Base-by-base conservation (phyloP, 1,140 invertebrate genomes). In the Brachystomella parvula region DNA sequence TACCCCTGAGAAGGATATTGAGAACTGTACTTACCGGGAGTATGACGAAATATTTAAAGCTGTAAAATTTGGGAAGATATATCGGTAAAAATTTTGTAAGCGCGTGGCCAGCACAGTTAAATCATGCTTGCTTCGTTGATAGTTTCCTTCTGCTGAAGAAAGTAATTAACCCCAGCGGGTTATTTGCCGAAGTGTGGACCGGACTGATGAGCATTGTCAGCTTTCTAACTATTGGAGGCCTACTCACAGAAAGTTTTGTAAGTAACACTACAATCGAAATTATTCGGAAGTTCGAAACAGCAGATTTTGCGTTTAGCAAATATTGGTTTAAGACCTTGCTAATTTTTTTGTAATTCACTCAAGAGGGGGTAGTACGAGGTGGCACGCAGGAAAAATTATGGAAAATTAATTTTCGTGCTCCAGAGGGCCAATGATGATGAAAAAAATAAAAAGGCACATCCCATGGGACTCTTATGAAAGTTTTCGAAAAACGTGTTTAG, bases 151-250 rank as follows among this genome's bases (percentile, higher is more conserved):
- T 70, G 24, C 47, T 70, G 62, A 49, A 28, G 0, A 33, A 32
- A 31, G 57, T 35, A 3, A 35, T 72, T 60, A 68, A 72, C 62
- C 68, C 71, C n/a, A 64, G 47, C 3, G 71, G 71, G 0, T 26
- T 17, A 1, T 72, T 72, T 64, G 65, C 67, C 3, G 56, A 58
- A 29, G 47, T 63, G 28, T 72, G 68, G 67, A 53, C 31, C 31
- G 61, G 57, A 3, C 21, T 59, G 0, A 63, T 65, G n/a, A 59
- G 63, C 24, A 26, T 69, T 17, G 49, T 70, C 0, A 60, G 53
- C 28, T 57, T 35, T 28, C 24, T 72, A 0, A 65, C 47, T 1
- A 15, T 72, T 2, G 30, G 61, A 17, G 1, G 21, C 12, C 33
- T 72, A 6, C 21, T 66, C 21, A 31, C 65, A 17, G 68, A 69